Percentiles rank a stretch among this genome's conserved stretches.
Evolutionary conservation across 1,140 invertebrate species (phyloP).

Genomic region (Drosophila orosa): DNA sequence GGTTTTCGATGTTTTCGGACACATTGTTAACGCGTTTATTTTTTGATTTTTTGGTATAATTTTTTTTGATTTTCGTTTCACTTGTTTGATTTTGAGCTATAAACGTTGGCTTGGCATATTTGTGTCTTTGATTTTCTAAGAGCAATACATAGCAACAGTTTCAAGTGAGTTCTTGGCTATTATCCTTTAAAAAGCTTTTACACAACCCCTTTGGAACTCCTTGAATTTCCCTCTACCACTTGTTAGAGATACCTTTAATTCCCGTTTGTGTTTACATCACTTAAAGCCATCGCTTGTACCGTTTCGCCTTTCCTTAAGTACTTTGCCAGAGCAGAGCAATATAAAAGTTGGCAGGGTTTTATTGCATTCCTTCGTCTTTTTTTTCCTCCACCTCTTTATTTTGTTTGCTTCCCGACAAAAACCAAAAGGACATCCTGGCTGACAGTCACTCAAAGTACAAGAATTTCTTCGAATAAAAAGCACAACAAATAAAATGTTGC

Average conservation of each 20-base stretch:
- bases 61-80: slow-evolving; percentile 6
- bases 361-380: slow-evolving; percentile 27
- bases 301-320: slow-evolving; percentile 18
- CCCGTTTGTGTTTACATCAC: slow-evolving; percentile 28
- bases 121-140: not conserved
- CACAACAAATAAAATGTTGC: slow-evolving; percentile 27
- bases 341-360: slow-evolving; percentile 50
- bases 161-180: not conserved
- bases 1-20: slow-evolving; percentile 76
- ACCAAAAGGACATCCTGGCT: slow-evolving; percentile 34
- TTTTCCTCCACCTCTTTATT: slow-evolving; percentile 9
- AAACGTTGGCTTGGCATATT: not conserved
- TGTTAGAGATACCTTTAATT: slow-evolving; percentile 22
- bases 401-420: slow-evolving; percentile 5
- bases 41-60: not conserved
- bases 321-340: slow-evolving; percentile 35
- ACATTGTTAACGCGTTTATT: slow-evolving; percentile 52
- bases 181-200: too few relatives aligned
- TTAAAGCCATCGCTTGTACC: slow-evolving; percentile 7
- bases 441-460: slow-evolving; percentile 40
- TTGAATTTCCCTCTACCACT: not conserved
- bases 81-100: slow-evolving; percentile 3
- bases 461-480: slow-evolving; percentile 25
- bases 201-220: too few relatives aligned
- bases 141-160: not conserved